These are phyloP conservation scores for Erythrolamprus reginae DNA, from an alignment of 2,113 vertebrate species.

Conservation along the genomic window DNA sequence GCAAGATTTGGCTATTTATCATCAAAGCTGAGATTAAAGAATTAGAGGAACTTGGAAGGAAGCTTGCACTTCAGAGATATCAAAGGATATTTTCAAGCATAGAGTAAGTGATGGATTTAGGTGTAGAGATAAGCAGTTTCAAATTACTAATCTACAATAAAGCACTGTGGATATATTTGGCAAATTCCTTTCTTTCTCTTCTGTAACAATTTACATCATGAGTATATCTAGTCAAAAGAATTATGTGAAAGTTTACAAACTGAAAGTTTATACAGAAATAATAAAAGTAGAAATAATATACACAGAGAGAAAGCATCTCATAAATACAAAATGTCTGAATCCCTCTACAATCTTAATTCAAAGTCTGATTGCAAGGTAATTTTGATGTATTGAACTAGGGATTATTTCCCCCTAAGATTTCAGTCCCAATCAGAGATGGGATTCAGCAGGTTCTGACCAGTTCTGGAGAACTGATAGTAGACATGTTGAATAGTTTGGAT, in stretches of 20 bases:
- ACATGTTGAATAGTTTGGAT: too few species aligned
- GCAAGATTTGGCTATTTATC: background rate
- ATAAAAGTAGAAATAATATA: background rate
- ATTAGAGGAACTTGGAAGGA: background rate
- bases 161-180: background rate
- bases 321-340: background rate
- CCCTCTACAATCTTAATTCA: background rate
- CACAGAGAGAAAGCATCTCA: background rate
- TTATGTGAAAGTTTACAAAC: background rate
- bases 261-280: background rate
- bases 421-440: too few species aligned
- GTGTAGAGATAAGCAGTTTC: background rate
- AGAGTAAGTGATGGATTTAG: background rate
- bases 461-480: too few species aligned
- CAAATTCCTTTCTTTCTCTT: background rate
- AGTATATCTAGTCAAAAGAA: background rate
- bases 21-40: background rate
- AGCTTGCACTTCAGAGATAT: background rate
- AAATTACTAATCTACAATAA: background rate
- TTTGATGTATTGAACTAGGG: background rate
- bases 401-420: background rate
- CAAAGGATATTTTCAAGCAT: background rate
- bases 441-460: too few species aligned
- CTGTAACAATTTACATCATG: background rate
- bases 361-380: background rate